These are phyloP conservation scores for Bathynomus jamesi DNA, from an alignment of 1,140 invertebrate species.

Conservation along the genomic window DNA sequence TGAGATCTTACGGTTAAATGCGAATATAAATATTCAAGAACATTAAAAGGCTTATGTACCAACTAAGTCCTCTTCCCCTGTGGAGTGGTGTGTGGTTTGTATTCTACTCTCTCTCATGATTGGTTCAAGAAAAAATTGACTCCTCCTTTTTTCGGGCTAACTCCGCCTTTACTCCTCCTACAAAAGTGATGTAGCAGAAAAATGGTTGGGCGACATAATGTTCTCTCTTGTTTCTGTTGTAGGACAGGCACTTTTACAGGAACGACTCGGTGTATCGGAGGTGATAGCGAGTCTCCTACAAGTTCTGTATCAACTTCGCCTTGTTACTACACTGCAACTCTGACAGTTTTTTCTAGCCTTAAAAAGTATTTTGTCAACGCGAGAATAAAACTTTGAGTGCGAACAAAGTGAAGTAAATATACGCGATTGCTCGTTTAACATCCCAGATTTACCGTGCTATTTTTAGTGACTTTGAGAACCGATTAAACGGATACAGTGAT, in stretches of 20 bases:
- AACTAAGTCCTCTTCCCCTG: background rate
- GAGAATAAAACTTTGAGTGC: too few relatives aligned
- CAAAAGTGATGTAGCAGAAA: constrained; percentile 38
- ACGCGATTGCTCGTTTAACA: too few relatives aligned
- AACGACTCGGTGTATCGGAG: constrained; percentile 36
- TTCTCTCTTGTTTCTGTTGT: constrained; percentile 38
- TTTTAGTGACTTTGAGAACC: too few relatives aligned
- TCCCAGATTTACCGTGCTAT: too few relatives aligned
- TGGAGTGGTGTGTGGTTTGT: constrained; percentile 6
- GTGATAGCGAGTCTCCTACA: constrained; percentile 35
- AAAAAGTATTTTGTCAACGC: too few relatives aligned
- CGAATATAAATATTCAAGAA: background rate
- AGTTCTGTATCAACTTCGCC: constrained; percentile 26
- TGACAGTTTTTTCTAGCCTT: too few relatives aligned
- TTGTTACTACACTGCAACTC: constrained; percentile 33
- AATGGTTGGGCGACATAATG: constrained; percentile 37
- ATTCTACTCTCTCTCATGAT: background rate
- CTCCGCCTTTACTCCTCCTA: constrained; percentile 24
- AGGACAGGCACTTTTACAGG: constrained; percentile 38
- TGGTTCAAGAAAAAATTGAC: constrained; percentile 2
- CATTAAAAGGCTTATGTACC: constrained; percentile 1
- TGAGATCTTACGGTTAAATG: background rate
- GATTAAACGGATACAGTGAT: too few relatives aligned
- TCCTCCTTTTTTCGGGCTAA: constrained; percentile 11
- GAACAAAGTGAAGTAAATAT: too few relatives aligned